phyloP scores from a whole-genome alignment of 2,797 vertebrate genomes.

The Ctenosaura bakeri region DNA sequence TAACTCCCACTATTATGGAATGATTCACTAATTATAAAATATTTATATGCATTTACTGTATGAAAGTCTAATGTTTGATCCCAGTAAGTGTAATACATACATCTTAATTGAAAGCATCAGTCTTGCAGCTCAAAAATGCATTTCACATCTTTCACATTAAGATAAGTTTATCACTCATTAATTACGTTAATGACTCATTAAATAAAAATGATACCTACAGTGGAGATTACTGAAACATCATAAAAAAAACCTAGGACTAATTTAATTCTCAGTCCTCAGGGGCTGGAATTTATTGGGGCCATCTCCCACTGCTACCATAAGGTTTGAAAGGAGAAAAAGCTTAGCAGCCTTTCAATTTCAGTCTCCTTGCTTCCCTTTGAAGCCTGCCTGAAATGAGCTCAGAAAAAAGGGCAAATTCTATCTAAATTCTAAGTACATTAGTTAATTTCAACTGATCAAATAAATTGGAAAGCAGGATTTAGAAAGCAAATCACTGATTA shows the following conservation, averaged over 20 bases:
- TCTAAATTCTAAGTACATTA: constrained; percentile 34
- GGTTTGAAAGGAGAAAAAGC: constrained; percentile 10
- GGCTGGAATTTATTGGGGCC: constrained; percentile 16
- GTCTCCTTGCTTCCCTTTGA: neutral
- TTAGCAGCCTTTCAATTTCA: constrained; percentile 18
- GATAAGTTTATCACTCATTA: neutral
- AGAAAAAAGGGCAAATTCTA: constrained; percentile 17
- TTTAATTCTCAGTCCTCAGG: constrained; percentile 26
- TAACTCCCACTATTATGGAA: neutral
- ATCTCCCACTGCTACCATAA: neutral
- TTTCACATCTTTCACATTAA: constrained; percentile 29
- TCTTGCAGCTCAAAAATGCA: neutral
- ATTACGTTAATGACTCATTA: constrained; percentile 27
- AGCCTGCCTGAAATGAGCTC: neutral
- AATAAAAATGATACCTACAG: constrained; percentile 26
- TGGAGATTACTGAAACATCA: constrained; percentile 8
- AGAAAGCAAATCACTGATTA: constrained; percentile 16
- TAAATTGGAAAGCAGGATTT: constrained; percentile 34
- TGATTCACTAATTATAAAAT: constrained; percentile 1
- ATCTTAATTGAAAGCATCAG: constrained; percentile 1
- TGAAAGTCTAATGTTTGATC: neutral
- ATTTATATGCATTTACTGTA: constrained; percentile 16
- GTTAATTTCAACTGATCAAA: constrained; percentile 19
- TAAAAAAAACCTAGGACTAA: constrained; percentile 6
- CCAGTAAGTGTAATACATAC: neutral